Conservation (phyloP, 2,888 invertebrate species). For the Bembecia ichneumoniformis region DNA sequence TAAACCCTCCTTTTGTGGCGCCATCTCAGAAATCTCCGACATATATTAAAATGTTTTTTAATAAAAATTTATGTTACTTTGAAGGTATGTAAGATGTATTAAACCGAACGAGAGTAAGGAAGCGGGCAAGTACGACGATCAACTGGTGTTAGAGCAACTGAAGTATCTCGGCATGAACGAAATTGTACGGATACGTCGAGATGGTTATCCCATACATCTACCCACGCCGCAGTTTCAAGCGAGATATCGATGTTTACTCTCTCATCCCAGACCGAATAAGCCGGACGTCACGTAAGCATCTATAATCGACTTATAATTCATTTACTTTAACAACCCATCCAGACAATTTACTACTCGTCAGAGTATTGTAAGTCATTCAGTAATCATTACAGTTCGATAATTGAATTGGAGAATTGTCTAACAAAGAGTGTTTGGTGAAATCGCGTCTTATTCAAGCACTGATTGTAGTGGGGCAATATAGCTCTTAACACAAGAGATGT, state of each 20-base stretch:
- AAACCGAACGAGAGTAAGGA: conserved; percentile 91
- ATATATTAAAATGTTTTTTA: too few species aligned
- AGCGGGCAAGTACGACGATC: conserved; percentile 83
- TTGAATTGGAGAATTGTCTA: too few species aligned
- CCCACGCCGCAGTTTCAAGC: conserved; percentile 81
- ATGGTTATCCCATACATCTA: conserved; percentile 91
- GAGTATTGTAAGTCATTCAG: too few species aligned
- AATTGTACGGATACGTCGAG: conserved; percentile 90
- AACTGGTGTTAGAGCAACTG: conserved; percentile 87
- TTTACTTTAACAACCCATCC: not conserved
- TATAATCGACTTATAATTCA: not conserved
- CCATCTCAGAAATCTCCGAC: too few species aligned
- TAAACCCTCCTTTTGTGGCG: too few species aligned
- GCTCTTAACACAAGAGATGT: too few species aligned
- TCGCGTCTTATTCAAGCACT: too few species aligned
- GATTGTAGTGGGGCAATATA: too few species aligned
- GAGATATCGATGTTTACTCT: conserved; percentile 82
- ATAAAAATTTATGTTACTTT: not conserved
- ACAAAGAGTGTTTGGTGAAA: too few species aligned
- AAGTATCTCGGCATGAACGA: conserved; percentile 94
- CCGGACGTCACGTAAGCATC: conserved; percentile 47
- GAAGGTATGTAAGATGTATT: conserved; percentile 90
- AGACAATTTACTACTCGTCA: too few species aligned
- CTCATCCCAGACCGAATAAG: conserved; percentile 46
- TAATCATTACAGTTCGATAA: too few species aligned